These are phyloP conservation scores for Malacoraja senta DNA, from an alignment of 2,797 vertebrate species.

Conservation along the genomic window DNA sequence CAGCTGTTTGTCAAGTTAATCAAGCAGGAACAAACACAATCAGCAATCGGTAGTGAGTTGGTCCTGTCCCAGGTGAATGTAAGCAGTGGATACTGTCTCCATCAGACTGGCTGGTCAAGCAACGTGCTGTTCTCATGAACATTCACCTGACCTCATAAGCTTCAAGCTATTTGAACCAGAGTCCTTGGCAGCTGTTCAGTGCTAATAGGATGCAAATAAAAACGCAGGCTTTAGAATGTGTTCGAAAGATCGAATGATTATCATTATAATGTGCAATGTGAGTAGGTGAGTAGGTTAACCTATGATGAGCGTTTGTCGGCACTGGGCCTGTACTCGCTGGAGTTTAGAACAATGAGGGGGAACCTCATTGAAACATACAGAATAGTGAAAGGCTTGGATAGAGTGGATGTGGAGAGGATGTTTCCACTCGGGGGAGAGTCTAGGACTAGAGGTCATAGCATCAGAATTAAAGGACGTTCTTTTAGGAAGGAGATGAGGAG, in stretches of 20 bases:
- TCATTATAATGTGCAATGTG: neutral
- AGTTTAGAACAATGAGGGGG: too few relatives aligned
- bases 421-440: too few relatives aligned
- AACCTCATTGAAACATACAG: too few relatives aligned
- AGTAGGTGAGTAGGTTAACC: too few relatives aligned
- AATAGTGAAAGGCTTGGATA: too few relatives aligned
- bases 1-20: neutral
- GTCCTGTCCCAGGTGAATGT: neutral
- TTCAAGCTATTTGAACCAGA: neutral
- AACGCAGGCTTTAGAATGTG: neutral
- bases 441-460: too few relatives aligned
- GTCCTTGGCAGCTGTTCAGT: conserved; percentile 14
- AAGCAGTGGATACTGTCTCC: neutral
- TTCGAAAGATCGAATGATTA: neutral
- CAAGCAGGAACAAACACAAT: neutral
- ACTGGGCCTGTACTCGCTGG: too few relatives aligned
- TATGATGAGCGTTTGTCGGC: too few relatives aligned
- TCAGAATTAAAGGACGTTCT: too few relatives aligned
- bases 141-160: neutral
- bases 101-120: neutral
- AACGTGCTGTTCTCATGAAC: neutral
- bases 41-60: neutral
- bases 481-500: too few relatives aligned
- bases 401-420: too few relatives aligned
- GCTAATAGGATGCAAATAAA: neutral